phyloP scores from a whole-genome alignment of 2,113 vertebrate genomes.

The Casuarius casuarius region DNA sequence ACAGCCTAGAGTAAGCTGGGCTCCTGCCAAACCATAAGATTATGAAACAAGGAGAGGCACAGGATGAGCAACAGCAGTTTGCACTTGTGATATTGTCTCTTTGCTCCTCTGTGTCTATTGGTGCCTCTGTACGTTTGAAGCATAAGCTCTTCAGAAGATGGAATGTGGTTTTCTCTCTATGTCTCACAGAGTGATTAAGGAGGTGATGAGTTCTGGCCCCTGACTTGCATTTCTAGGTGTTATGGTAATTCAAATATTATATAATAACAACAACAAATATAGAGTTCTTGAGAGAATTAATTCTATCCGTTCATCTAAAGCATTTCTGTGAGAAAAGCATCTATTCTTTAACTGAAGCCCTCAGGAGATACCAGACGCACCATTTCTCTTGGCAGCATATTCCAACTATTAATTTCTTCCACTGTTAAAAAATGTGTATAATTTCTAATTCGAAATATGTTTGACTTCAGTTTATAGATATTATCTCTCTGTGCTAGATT shows the following conservation, averaged over 20 bases:
- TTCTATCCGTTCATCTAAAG: neutral
- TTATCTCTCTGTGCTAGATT: slow-evolving; percentile 1
- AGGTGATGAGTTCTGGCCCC: neutral
- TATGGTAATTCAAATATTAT: neutral
- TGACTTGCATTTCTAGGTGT: neutral
- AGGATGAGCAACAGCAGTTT: neutral
- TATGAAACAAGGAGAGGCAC: slow-evolving; percentile 24
- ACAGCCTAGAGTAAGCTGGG: neutral
- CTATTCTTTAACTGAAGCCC: neutral
- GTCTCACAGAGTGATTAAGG: neutral
- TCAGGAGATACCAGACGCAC: neutral
- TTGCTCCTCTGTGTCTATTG: neutral
- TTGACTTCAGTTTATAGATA: neutral
- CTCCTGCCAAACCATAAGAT: slow-evolving; percentile 14
- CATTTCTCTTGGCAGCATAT: neutral
- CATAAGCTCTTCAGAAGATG: neutral
- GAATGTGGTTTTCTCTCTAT: neutral
- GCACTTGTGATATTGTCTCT: neutral
- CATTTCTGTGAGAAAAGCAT: neutral
- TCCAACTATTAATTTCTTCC: neutral
- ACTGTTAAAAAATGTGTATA: neutral
- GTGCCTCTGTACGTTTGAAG: neutral
- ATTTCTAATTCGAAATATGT: neutral
- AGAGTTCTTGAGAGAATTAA: neutral
- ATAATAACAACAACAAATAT: neutral